Evolutionary conservation across 1,140 invertebrate genomes (phyloP).

Genomic region (Mya arenaria): DNA sequence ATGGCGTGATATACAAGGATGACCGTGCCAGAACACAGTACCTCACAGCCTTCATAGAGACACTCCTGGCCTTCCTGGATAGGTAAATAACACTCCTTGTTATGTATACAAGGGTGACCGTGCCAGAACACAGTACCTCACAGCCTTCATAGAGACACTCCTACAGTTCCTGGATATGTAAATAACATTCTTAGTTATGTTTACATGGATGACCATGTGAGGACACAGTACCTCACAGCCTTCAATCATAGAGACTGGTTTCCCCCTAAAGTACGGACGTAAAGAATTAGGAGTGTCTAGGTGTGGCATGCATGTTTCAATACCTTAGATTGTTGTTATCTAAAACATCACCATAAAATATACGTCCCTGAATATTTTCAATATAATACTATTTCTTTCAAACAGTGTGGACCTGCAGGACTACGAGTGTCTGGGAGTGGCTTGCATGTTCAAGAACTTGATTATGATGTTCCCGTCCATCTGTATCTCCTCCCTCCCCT

Average conservation of each 20-base stretch:
- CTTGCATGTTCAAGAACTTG: slow-evolving; percentile 82
- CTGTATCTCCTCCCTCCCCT: slow-evolving; percentile 81
- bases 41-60: slow-evolving; percentile 87
- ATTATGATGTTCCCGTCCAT: slow-evolving; percentile 84
- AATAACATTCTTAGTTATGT: not conserved
- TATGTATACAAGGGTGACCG: not conserved
- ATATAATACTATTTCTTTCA: too few relatives aligned
- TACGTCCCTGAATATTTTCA: too few relatives aligned
- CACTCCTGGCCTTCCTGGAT: slow-evolving; percentile 81
- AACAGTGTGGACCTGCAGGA: slow-evolving; percentile 79
- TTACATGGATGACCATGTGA: slow-evolving; percentile 84
- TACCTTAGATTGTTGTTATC: slow-evolving; percentile 85
- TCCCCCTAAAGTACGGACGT: slow-evolving; percentile 78
- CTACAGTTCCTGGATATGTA: slow-evolving; percentile 76
- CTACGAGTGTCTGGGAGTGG: slow-evolving; percentile 81
- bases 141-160: slow-evolving; percentile 86
- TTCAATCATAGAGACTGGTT: too few relatives aligned
- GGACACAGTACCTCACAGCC: slow-evolving; percentile 87
- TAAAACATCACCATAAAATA: too few relatives aligned
- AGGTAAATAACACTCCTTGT: slow-evolving; percentile 63
- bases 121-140: slow-evolving; percentile 86
- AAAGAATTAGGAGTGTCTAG: slow-evolving; percentile 81
- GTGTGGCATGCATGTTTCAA: slow-evolving; percentile 81
- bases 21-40: slow-evolving; percentile 86
- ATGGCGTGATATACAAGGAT: slow-evolving; percentile 86